phyloP scores from a whole-genome alignment of 1,140 invertebrate genomes.

The Drosophila triauraria region DNA sequence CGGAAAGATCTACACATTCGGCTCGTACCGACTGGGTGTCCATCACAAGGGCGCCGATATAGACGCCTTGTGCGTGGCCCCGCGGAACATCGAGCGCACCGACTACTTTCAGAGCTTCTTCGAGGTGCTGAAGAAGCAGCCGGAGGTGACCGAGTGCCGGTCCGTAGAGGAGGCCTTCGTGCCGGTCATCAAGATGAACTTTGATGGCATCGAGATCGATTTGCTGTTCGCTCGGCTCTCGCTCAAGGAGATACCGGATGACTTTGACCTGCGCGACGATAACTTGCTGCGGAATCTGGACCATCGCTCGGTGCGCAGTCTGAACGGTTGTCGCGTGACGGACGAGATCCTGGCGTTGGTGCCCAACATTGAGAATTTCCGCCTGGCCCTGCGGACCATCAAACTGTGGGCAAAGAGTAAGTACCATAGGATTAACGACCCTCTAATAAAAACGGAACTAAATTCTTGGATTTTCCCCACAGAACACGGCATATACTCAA shows the following conservation, averaged over 20 bases:
- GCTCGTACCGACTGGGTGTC: constrained; percentile 96
- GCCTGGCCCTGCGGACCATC: constrained; percentile 96
- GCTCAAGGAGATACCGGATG: constrained; percentile 95
- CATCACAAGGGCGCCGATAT: constrained; percentile 99
- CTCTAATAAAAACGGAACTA: neutral
- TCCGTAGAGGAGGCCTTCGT: constrained; percentile 99
- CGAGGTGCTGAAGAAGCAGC: constrained; percentile 94
- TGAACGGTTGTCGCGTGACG: constrained; percentile 99
- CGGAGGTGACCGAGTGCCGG: constrained; percentile 89
- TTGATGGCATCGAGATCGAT: constrained; percentile 99
- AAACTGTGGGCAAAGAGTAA: constrained; percentile 99
- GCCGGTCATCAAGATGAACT: constrained; percentile 99
- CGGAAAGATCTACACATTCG: constrained; percentile 99
- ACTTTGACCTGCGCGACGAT: constrained; percentile 95
- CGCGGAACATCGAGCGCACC: constrained; percentile 95
- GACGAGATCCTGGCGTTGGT: constrained; percentile 98
- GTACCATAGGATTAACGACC: constrained; percentile 53
- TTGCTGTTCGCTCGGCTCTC: constrained; percentile 98
- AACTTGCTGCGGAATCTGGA: constrained; percentile 97
- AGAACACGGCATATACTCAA: constrained; percentile 99
- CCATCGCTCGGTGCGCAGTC: constrained; percentile 97
- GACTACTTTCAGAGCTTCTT: constrained; percentile 99
- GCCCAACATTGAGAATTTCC: constrained; percentile 97
- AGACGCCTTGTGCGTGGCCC: constrained; percentile 98
- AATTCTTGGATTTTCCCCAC: constrained; percentile 9